Percentiles rank a stretch among this genome's conserved stretches.
These are phyloP conservation scores for Coturnix japonica DNA, from an alignment of 2,113 vertebrate species.

Conservation along the genomic window DNA sequence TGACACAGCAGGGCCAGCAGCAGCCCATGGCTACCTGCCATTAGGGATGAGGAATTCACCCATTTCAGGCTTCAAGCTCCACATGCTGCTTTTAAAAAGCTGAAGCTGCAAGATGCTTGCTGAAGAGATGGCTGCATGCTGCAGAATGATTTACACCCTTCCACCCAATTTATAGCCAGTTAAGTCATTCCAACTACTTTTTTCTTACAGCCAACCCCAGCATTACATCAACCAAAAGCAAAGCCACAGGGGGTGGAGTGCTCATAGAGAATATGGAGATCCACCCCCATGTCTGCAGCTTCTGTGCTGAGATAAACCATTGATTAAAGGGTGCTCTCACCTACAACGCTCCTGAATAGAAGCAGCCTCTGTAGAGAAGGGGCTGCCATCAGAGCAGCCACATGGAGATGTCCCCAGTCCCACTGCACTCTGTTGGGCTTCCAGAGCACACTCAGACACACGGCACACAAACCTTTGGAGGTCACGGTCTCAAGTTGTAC, in stretches of 20 bases:
- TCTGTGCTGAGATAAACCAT: rapidly evolving
- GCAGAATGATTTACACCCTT: neutral
- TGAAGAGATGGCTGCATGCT: neutral
- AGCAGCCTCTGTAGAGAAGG: neutral
- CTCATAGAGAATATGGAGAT: rapidly evolving
- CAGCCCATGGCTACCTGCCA: rapidly evolving
- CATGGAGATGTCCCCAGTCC: neutral
- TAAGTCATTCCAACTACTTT: neutral
- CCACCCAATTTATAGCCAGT: neutral
- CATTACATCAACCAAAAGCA: rapidly evolving
- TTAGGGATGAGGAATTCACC: rapidly evolving
- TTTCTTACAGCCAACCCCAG: neutral
- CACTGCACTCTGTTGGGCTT: too few relatives aligned
- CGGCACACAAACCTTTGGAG: neutral
- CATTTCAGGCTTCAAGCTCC: neutral
- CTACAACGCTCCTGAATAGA: too few relatives aligned
- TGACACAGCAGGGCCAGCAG: neutral
- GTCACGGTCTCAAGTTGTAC: too few relatives aligned
- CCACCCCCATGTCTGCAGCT: neutral
- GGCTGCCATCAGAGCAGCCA: neutral
- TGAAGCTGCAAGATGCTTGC: neutral
- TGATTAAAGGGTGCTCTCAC: neutral
- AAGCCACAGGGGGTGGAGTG: too few relatives aligned
- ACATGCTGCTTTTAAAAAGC: neutral
- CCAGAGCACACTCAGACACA: neutral